Evolutionary conservation across 1,140 invertebrate genomes (phyloP).

Genomic region (Maniola jurtina): DNA sequence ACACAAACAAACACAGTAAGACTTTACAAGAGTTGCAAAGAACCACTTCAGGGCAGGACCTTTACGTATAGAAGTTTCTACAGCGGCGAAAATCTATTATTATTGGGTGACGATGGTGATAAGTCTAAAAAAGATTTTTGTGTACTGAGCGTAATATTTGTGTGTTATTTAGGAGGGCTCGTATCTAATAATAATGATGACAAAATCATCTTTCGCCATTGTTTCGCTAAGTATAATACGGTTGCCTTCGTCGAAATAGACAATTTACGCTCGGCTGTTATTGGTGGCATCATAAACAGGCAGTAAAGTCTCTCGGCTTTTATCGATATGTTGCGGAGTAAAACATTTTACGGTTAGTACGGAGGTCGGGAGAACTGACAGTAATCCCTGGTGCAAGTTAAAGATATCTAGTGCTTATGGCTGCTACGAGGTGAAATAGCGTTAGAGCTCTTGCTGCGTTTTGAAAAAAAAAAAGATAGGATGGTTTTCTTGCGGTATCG

Average conservation of each 20-base stretch:
- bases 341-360: conserved; percentile 33
- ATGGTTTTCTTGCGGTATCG: background rate
- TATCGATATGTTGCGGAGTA: conserved; percentile 41
- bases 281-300: conserved; percentile 42
- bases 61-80: too few species aligned
- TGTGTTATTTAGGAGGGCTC: background rate
- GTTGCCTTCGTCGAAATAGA: conserved; percentile 7
- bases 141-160: too few species aligned
- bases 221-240: background rate
- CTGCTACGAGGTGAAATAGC: background rate
- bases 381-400: conserved; percentile 17
- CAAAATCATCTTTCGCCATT: background rate
- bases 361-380: conserved; percentile 10
- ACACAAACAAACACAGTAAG: too few species aligned
- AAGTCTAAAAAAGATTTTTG: too few species aligned
- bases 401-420: conserved; percentile 13
- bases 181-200: background rate
- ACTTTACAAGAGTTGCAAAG: too few species aligned
- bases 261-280: conserved; percentile 32
- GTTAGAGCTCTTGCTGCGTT: background rate
- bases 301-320: conserved; percentile 40
- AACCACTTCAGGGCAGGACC: too few species aligned
- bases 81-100: too few species aligned
- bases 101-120: too few species aligned
- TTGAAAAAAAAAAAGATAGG: background rate